Base-by-base conservation (phyloP, 2,888 invertebrate genomes). In the Aphodius sticticus region DNA sequence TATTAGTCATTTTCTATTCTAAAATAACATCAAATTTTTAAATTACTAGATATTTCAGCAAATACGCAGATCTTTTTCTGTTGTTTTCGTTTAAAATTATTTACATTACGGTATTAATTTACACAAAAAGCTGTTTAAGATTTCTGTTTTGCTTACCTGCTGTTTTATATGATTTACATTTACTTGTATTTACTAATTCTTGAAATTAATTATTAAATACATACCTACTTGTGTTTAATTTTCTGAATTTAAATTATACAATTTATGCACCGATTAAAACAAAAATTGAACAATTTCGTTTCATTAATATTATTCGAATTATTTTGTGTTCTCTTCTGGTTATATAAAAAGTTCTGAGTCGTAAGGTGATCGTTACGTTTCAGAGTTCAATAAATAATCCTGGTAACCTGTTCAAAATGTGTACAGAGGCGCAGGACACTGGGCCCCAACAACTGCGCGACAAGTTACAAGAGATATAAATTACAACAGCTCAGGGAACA, bases 341-440 rank as follows among this genome's bases (percentile, higher is more conserved):
- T 2, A 53, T 53, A 53, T 9, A 53, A 53, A 53, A 53, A 12
- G 7, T 53, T 53, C 1, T 7, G 12, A 9, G 53, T 53, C 53
- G 53, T 53, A 53, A 53, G 53, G 53, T 53, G 53, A 53, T 53
- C 53, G 53, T 53, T 53, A 12, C 53, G 53, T 12, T 12, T 53
- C 53, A 53, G 9, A 53, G 53, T 53, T 53, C 53, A 53, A 53
- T 53, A 53, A 53, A 53, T 53, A 53, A 53, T 53, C 53, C 53
- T 53, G 3, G 9, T 53, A 53, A 53, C 53, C 53, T 53, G 53
- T 53, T 53, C 53, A 53, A 53, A 69, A 78, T 16, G 26, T 76
- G 78, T 78, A 76, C 76, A 78, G 76, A 75, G 70, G 78, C 78
- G 76, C 78, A 82, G 83, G 83, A 82, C 83, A 82, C 76, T 82